Conservation (phyloP, 2,888 invertebrate species). For the Epirrita christyi region DNA sequence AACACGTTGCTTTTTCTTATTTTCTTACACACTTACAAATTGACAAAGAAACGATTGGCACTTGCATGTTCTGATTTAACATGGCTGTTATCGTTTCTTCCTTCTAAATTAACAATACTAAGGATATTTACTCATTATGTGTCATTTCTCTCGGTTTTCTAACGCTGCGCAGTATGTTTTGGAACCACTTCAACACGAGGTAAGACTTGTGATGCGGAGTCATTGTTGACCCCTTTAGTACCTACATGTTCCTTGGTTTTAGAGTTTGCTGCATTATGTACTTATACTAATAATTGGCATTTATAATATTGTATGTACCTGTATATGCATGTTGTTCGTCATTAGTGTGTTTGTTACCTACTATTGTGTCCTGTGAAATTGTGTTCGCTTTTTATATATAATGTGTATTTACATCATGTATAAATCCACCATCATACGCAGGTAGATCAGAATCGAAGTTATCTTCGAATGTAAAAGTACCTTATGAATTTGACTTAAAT, state of each 20-base stretch:
- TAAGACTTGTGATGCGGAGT: slow-evolving; percentile 86
- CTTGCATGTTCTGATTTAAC: slow-evolving; percentile 67
- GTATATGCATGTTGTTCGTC: slow-evolving; percentile 43
- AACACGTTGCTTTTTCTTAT: slow-evolving; percentile 69
- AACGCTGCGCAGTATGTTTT: slow-evolving; percentile 98
- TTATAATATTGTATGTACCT: slow-evolving; percentile 39
- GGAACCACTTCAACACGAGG: slow-evolving; percentile 99
- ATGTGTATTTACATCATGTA: slow-evolving; percentile 38
- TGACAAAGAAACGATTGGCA: slow-evolving; percentile 51
- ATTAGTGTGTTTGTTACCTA: slow-evolving; percentile 39
- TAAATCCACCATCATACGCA: slow-evolving; percentile 15
- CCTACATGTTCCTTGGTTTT: slow-evolving; percentile 28
- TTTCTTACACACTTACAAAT: slow-evolving; percentile 58
- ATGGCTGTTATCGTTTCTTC: slow-evolving; percentile 49
- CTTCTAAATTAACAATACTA: slow-evolving; percentile 70
- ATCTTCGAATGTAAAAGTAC: slow-evolving; percentile 1
- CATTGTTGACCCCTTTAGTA: slow-evolving; percentile 27
- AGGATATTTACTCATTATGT: slow-evolving; percentile 79
- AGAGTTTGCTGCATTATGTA: slow-evolving; percentile 30
- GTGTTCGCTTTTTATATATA: slow-evolving; percentile 84
- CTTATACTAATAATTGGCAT: slow-evolving; percentile 28
- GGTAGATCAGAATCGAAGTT: slow-evolving; percentile 1
- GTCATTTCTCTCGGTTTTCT: slow-evolving; percentile 89
- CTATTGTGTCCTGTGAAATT: slow-evolving; percentile 86
- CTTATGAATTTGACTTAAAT: neutral